A percentile compares a stretch with the other conserved stretches of the same genome.
These are phyloP conservation scores for Lepeophtheirus nordmannii DNA, from an alignment of 2,888 invertebrate genomes.

Conservation along the genomic window DNA sequence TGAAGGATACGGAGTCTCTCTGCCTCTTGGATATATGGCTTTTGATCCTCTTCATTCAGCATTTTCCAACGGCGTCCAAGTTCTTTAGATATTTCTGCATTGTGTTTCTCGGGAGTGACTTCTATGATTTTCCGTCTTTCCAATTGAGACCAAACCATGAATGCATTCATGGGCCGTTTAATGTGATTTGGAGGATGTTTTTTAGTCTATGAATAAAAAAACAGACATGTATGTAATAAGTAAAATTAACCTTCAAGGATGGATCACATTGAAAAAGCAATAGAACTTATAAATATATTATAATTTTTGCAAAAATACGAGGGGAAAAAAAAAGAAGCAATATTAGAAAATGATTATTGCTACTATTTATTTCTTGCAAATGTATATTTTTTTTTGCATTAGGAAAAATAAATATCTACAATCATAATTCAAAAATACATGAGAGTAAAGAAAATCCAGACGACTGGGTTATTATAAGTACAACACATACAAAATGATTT, in stretches of 20 bases:
- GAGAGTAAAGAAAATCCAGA: no score
- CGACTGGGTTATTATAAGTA: no score
- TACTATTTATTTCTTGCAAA: not conserved
- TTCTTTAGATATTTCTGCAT: conserved; percentile 91
- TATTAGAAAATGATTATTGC: no score
- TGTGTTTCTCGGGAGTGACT: conserved; percentile 90
- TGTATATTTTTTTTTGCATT: no score
- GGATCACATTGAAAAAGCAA: conserved; percentile 13
- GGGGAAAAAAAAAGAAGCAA: not conserved
- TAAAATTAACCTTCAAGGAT: no score
- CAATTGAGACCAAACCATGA: conserved; percentile 98
- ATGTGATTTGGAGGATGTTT: conserved; percentile 94
- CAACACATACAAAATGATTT: no score
- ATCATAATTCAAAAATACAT: no score
- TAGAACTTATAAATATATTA: not conserved
- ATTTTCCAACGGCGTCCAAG: conserved; percentile 35
- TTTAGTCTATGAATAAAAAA: conserved; percentile 60
- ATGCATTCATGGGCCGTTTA: conserved; percentile 97
- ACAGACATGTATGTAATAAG: not conserved
- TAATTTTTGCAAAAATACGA: not conserved
- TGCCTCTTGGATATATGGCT: conserved; percentile 37
- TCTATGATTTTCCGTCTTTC: conserved; percentile 92
- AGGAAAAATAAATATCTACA: no score
- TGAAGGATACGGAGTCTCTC: conserved; percentile 39
- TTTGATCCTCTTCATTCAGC: conserved; percentile 33